Evolutionary conservation across 2,113 vertebrate genomes (phyloP), one percentile per base, ranked within the genome.

Genomic region (Trinectes maculatus): DNA sequence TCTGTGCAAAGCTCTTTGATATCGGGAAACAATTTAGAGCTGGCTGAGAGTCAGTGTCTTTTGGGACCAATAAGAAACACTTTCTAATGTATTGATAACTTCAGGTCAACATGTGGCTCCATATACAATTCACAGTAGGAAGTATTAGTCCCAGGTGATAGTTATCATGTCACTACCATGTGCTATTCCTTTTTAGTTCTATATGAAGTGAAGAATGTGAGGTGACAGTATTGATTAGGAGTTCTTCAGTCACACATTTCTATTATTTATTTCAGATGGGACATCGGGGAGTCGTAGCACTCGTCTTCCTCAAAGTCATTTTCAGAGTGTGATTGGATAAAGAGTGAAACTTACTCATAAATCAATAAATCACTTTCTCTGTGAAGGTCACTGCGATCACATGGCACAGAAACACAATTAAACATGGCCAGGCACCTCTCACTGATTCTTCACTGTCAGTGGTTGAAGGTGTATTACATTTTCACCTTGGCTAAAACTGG

Each of bases 21-120:
- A 80, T 84, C 49, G 26, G 82, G 84, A 88, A 88, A 82, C 71
- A 73, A 80, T 86, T 78, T 78, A 60, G 63, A 75, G 25, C 58
- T 77, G 77, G 73, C 80, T 71, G 25, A 74, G 55, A 82, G 68
- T 82, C 48, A 33, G 13, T 40, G 65, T 77, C 68, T 65, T 48
- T 26, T 16, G 74, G 66, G 77, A 82, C 39, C 58, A 71, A 82
- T 85, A 70, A 82, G 82, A 79, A 77, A 65, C 44, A 57, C 60
- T 75, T 74, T n/a, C 71, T 65, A 72, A 74, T 68, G 74, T 73
- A 63, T 79, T 81, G 56, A 9, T 13, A 77, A 82, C 59, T 70
- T 66, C 61, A 74, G 74, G 65, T 72, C 71, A 71, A 56, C 79
- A 39, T 74, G 53, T 71, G 61, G 60, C 48, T 75, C 22, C 55